phyloP scores from a whole-genome alignment of 2,113 vertebrate genomes.

The Ptychochromis oligacanthus region DNA sequence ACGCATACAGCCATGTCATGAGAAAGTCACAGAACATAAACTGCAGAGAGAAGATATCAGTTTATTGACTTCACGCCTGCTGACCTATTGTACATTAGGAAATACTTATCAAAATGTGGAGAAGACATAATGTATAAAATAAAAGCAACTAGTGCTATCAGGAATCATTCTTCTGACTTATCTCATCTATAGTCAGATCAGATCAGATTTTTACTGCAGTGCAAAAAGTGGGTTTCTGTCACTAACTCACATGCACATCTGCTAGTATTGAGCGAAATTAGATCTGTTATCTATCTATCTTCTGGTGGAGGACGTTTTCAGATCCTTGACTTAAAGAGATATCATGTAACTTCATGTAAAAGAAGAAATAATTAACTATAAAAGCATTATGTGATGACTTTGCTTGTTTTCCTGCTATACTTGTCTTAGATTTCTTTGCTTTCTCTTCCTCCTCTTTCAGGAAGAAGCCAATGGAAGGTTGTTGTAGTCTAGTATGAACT shows the following conservation, averaged over 20 bases:
- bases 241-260: conserved; percentile 6
- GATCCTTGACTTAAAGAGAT: not conserved
- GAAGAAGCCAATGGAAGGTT: not conserved
- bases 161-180: not conserved
- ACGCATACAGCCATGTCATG: not conserved
- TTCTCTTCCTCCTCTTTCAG: not conserved
- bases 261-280: not conserved
- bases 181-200: not conserved
- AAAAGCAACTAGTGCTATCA: not conserved
- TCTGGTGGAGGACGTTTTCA: not conserved
- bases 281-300: not conserved
- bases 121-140: not conserved
- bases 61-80: conserved; percentile 13
- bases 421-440: not conserved
- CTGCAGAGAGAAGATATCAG: not conserved
- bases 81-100: not conserved
- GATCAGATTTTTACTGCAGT: conserved; percentile 5
- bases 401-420: not conserved
- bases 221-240: not conserved
- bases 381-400: not conserved
- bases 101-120: not conserved
- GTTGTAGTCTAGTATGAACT: not conserved
- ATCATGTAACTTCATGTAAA: not conserved
- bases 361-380: not conserved
- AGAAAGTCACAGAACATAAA: not conserved